Evolutionary conservation across 2,888 invertebrate species (phyloP), one percentile per base, ranked within the genome.

Genomic region (Campoplex nolae): DNA sequence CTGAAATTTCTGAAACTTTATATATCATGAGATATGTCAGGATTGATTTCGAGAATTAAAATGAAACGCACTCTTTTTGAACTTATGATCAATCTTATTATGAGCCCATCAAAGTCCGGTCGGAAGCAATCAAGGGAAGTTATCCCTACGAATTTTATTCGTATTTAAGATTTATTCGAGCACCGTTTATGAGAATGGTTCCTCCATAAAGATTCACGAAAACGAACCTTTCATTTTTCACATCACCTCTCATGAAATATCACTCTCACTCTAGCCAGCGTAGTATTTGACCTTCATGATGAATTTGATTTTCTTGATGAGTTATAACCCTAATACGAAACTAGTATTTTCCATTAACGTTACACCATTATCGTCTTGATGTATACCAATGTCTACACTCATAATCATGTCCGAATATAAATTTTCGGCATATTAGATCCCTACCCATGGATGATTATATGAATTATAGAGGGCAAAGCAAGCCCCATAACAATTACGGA

Each of bases 361-460:
- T n/a, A 9, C 6, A 58, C 38, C 45, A 73, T 68, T 32, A 18
- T 56, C 13, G 56, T 68, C 58, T 65, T 58, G 32, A 56, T 38
- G 38, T 38, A 68, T 48, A 35, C 48, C n/a, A 35, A 76, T 23
- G 32, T 65, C 11, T 16, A 62, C 56, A 16, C 42, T 2, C 28
- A 51, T 13, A 79, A 65, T 38, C 75, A 78, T 79, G 51, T 74
- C 75, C 42, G 42, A 70, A 56, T 9, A 45, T 67, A 74, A 11
- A 32, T 56, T n/a, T 58, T 79, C 56, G 45, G 65, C 28, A 35
- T 56, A 54, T 68, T 51, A 45, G 11, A 48, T 58, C 45, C 74
- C 58, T 65, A 3, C 42, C 6, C 9, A 48, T 16, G 32, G 28
- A 54, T 68, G n/a, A 48, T 65, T 56, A 45, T 54, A 11, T 51